A percentile compares a stretch with the other conserved stretches of the same genome.
phyloP scores from a whole-genome alignment of 2,113 vertebrate species.

The Probosciger aterrimus region DNA sequence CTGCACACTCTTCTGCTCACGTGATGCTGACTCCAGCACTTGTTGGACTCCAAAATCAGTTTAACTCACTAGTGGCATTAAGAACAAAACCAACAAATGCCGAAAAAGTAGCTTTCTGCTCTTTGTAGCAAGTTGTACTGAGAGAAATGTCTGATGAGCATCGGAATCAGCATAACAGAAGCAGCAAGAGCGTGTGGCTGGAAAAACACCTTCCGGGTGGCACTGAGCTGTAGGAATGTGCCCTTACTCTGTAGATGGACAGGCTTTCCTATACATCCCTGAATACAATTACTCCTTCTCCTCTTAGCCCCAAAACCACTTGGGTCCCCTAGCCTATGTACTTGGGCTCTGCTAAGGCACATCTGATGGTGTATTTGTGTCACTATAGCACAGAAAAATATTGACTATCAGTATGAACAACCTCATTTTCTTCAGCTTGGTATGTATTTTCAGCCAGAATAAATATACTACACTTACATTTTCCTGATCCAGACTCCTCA shows the following conservation, averaged over 20 bases:
- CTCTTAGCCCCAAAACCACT: background rate
- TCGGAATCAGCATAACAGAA: background rate
- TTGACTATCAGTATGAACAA: background rate
- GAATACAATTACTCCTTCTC: background rate
- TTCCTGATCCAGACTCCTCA: slow-evolving; percentile 47
- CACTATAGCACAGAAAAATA: background rate
- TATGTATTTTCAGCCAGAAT: slow-evolving; percentile 19
- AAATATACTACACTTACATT: slow-evolving; percentile 43
- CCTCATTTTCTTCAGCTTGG: slow-evolving; percentile 4
- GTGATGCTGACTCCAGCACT: background rate
- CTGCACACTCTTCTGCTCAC: background rate
- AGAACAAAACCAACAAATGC: background rate
- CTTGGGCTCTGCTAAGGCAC: background rate
- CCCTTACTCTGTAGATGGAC: background rate
- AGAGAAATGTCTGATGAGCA: background rate
- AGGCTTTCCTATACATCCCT: background rate
- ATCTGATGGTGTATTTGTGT: background rate
- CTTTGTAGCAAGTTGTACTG: background rate
- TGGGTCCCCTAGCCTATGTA: background rate
- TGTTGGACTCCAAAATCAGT: background rate
- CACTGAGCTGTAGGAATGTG: background rate
- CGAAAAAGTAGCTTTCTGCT: background rate
- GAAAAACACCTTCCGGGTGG: background rate
- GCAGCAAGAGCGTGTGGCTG: background rate
- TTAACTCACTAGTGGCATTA: background rate